Percentiles rank a stretch among this genome's conserved stretches.
Conservation (phyloP, 2,888 invertebrate species). For the Cheilosia soror region DNA sequence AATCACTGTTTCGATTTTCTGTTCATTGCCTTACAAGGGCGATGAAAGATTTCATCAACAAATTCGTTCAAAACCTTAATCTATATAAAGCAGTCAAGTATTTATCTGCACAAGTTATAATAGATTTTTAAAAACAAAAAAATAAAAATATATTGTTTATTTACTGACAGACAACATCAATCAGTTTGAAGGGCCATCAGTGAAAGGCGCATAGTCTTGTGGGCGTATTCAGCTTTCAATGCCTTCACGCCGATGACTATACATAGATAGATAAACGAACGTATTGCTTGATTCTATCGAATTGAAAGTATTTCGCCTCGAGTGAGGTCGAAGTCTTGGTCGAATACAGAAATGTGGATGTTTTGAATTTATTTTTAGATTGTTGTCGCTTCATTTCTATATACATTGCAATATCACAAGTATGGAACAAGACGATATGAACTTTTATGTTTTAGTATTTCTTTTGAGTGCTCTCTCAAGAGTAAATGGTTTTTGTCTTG, state of each 20-base stretch:
- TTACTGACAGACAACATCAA: conserved; percentile 15
- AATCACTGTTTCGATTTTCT: neutral
- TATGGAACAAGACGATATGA: neutral
- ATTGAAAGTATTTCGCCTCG: conserved; percentile 61
- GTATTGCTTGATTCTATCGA: conserved; percentile 4
- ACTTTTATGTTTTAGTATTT: conserved; percentile 34
- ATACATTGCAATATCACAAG: conserved; percentile 40
- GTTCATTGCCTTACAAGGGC: neutral
- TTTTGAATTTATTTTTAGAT: conserved; percentile 61
- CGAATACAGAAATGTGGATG: conserved; percentile 48
- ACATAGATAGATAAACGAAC: neutral
- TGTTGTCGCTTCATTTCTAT: conserved; percentile 62
- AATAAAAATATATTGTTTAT: neutral
- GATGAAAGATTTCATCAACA: conserved; percentile 2
- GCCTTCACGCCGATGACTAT: conserved; percentile 27
- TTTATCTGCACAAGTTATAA: neutral
- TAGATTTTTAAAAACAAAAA: neutral
- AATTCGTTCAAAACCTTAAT: neutral
- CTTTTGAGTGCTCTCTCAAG: conserved; percentile 5
- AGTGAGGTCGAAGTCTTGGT: conserved; percentile 63
- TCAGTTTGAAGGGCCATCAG: conserved; percentile 44
- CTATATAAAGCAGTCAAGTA: conserved; percentile 1
- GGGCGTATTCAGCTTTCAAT: conserved; percentile 45
- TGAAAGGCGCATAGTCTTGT: conserved; percentile 12
- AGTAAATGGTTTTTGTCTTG: conserved; percentile 50